A percentile compares a stretch with the other conserved stretches of the same genome.
These are phyloP conservation scores for Pleuronectes platessa DNA, from an alignment of 2,113 vertebrate species.

Conservation along the genomic window DNA sequence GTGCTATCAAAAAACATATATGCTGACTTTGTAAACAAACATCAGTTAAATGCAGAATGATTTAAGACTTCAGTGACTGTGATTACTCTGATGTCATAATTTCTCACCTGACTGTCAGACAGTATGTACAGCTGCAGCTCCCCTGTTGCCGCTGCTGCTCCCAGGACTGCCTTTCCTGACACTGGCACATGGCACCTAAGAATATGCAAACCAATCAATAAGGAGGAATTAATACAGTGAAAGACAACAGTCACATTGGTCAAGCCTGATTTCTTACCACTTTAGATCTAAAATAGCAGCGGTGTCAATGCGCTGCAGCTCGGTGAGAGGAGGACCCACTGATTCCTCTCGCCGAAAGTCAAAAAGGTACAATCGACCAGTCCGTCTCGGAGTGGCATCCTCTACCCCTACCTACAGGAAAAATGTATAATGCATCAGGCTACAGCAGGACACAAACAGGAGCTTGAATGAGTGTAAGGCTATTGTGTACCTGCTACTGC, in stretches of 20 bases:
- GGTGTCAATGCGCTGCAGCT: slow-evolving; percentile 88
- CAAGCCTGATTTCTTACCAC: slow-evolving; percentile 81
- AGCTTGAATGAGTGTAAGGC: not conserved
- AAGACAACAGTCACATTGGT: not conserved
- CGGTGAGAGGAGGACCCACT: slow-evolving; percentile 79
- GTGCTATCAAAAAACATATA: not conserved
- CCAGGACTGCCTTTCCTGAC: slow-evolving; percentile 83
- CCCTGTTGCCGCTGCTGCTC: slow-evolving; percentile 87
- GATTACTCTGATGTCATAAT: slow-evolving; percentile 7
- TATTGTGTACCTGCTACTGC: too few species aligned
- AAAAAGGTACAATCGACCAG: slow-evolving; percentile 91
- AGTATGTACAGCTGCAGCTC: slow-evolving; percentile 85
- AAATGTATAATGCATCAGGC: not conserved
- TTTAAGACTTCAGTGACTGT: not conserved
- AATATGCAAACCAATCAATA: slow-evolving; percentile 18
- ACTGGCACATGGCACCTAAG: slow-evolving; percentile 90
- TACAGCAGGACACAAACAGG: not conserved
- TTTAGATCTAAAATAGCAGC: slow-evolving; percentile 92
- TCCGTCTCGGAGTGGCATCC: slow-evolving; percentile 75
- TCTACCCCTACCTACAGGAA: slow-evolving; percentile 70
- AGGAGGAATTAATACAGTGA: not conserved
- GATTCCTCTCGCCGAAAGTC: slow-evolving; percentile 77
- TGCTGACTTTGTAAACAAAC: not conserved
- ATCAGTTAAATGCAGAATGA: not conserved
- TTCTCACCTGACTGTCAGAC: slow-evolving; percentile 84